These are phyloP conservation scores for Poeciliopsis retropinna DNA, from an alignment of 2,113 vertebrate genomes.

Conservation along the genomic window DNA sequence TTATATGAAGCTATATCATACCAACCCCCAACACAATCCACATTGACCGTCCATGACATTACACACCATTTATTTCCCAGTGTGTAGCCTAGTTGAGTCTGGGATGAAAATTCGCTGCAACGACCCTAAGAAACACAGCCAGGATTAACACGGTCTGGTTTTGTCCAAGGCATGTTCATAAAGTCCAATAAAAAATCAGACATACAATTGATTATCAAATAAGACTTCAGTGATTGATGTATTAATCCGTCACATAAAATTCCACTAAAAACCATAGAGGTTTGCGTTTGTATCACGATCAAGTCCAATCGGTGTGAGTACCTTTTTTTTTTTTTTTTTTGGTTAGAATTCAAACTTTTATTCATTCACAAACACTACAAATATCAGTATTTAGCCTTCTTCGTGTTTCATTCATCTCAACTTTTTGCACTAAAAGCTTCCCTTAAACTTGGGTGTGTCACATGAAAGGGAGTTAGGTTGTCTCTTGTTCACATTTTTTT, in stretches of 20 bases:
- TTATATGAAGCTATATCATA: too few species aligned
- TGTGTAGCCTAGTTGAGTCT: neutral
- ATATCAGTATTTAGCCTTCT: slow-evolving; percentile 6
- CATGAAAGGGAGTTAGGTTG: slow-evolving; percentile 79
- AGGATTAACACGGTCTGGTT: neutral
- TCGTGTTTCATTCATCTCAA: slow-evolving; percentile 63
- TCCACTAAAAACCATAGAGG: neutral
- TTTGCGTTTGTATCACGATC: neutral
- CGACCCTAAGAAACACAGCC: neutral
- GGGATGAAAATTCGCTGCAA: neutral
- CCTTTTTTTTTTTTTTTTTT: too few species aligned
- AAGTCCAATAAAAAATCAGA: neutral
- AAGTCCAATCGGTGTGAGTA: neutral
- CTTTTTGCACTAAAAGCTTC: slow-evolving; percentile 66
- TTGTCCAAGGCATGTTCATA: neutral
- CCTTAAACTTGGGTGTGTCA: slow-evolving; percentile 73
- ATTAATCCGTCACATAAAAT: neutral
- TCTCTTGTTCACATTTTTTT: slow-evolving; percentile 76
- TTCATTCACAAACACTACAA: neutral
- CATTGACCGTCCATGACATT: too few species aligned
- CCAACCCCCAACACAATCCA: too few species aligned
- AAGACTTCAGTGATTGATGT: neutral
- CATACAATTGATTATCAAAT: too few species aligned
- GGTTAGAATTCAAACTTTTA: neutral
- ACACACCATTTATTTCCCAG: too few species aligned